These are phyloP conservation scores for Mus caroli DNA, from an alignment of 2,797 vertebrate genomes.

Conservation along the genomic window DNA sequence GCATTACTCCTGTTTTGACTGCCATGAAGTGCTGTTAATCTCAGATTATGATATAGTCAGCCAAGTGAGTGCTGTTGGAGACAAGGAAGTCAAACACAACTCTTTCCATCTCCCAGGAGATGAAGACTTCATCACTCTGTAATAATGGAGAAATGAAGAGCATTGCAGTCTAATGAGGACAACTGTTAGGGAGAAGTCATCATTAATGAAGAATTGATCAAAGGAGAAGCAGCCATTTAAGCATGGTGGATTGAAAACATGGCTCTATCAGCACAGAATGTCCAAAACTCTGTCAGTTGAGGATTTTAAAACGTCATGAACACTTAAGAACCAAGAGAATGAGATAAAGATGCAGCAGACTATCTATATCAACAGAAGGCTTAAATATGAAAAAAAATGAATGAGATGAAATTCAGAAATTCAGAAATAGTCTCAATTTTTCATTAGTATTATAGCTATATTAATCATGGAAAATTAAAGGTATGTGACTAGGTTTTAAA, in stretches of 20 bases:
- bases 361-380: neutral
- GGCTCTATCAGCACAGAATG: slow-evolving; percentile 5
- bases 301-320: slow-evolving; percentile 38
- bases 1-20: neutral
- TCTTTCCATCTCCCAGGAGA: slow-evolving; percentile 43
- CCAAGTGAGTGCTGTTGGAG: neutral
- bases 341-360: neutral
- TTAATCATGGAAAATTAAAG: neutral
- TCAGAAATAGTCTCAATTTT: neutral
- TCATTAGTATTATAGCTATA: neutral
- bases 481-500: neutral
- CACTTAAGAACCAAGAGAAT: neutral
- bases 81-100: neutral
- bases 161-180: slow-evolving; percentile 9
- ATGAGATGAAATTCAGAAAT: neutral
- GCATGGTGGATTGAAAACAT: slow-evolving; percentile 18
- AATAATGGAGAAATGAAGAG: slow-evolving; percentile 59
- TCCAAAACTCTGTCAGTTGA: slow-evolving; percentile 2
- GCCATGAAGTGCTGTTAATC: neutral
- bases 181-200: slow-evolving; percentile 61
- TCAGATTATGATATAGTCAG: neutral
- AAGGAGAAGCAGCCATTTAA: slow-evolving; percentile 48
- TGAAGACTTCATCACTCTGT: neutral
- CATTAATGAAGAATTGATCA: slow-evolving; percentile 70
- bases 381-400: neutral